Evolutionary conservation across 2,888 invertebrate genomes (phyloP), one percentile per base, ranked within the genome.

Genomic region (Lacanobia oleracea): DNA sequence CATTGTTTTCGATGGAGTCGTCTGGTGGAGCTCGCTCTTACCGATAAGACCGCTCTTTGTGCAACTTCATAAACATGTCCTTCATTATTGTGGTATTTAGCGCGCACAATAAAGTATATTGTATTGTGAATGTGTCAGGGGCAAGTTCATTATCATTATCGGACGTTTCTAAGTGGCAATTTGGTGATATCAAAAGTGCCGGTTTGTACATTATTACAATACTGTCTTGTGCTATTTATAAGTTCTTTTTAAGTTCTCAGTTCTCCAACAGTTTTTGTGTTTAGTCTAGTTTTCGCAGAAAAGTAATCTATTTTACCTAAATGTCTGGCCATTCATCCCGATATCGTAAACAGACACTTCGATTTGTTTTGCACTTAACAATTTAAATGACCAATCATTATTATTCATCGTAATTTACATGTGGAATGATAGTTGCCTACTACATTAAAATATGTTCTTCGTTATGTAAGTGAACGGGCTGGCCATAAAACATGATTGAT

Each of bases 401-500:
- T 65, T 54, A 60, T 53, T 48, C 53, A 75, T 71, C 51, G 51
- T 57, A 67, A 63, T 74, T 69, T 53, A 72, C 65, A 72, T 66
- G 54, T 79, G 76, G 61, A 50, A 21, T 56, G 40, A 50, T 78
- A 69, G 59, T 69, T 70, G 48, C 53, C 16, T 78, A 59, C 40
- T 33, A 45, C 6, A 62, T 50, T 63, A 48, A 70, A 59, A 63
- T 79, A 74, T 60, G 23, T 68, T 50, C 33, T 61, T 45, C 40
- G 18, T 65, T 71, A 27, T 62, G 56, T 66, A 57, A 63, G 18
- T 33, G 70, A 68, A 69, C 63, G 64, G 27, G 33, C 63, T 61
- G 64, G 66, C 51, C 60, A 68, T 79, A 81, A 56, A 66, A 79
- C 67, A 70, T 79, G 77, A 76, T 73, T 76, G 69, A 72, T 79